Conservation (phyloP, 2,113 vertebrate species). For the Rissa tridactyla region DNA sequence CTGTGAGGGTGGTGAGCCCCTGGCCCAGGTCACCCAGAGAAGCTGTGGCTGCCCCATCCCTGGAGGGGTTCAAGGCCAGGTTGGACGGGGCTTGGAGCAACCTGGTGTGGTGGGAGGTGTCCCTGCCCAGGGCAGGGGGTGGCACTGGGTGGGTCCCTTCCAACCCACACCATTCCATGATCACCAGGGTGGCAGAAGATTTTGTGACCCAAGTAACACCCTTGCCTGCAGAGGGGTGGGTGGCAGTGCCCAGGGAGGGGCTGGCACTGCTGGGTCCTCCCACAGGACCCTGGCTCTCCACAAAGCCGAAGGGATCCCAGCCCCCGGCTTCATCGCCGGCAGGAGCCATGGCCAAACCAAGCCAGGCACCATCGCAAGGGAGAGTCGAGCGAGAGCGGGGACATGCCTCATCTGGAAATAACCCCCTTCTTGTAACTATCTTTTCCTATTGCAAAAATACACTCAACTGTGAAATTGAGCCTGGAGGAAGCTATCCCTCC, state of each 20-base stretch:
- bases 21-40: neutral
- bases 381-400: rapidly evolving
- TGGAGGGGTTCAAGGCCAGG: neutral
- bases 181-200: neutral
- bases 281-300: rapidly evolving
- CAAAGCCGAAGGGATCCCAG: neutral
- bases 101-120: neutral
- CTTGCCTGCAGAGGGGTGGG: too few species aligned
- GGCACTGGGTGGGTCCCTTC: neutral
- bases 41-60: neutral
- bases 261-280: neutral
- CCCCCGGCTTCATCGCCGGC: neutral
- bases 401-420: neutral
- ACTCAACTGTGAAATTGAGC: neutral
- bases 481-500: neutral
- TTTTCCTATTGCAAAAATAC: neutral
- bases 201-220: neutral
- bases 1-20: neutral
- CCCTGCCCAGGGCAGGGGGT: neutral
- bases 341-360: neutral
- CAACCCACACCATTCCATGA: too few species aligned
- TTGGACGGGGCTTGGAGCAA: neutral
- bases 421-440: neutral
- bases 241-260: neutral
- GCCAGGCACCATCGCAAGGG: neutral